Conservation (phyloP, 2,797 vertebrate species). For the Melanogrammus aeglefinus region DNA sequence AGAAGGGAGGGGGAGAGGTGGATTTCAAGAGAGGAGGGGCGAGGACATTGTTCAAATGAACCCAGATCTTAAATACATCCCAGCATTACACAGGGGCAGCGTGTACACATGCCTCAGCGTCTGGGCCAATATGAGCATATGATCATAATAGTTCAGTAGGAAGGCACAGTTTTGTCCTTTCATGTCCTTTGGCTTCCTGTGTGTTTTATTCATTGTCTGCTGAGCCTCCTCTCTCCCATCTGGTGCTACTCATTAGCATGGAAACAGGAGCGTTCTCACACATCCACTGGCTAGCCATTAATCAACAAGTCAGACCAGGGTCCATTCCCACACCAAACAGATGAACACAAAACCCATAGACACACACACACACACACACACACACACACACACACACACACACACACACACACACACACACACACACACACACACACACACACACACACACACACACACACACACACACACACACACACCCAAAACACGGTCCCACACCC, state of each 20-base stretch:
- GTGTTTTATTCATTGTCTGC: slow-evolving; percentile 71
- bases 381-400: slow-evolving; percentile 4
- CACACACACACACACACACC: slow-evolving; percentile 60
- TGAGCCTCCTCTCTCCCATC: slow-evolving; percentile 70
- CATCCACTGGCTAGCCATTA: slow-evolving; percentile 75
- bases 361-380: slow-evolving; percentile 35
- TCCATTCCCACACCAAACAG: slow-evolving; percentile 69
- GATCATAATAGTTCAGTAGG: slow-evolving; percentile 1
- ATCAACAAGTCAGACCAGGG: slow-evolving; percentile 74
- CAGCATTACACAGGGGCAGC: neutral
- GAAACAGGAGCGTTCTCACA: slow-evolving; percentile 75
- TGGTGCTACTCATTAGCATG: slow-evolving; percentile 74
- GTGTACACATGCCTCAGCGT: neutral
- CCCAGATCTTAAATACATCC: neutral
- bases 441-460: slow-evolving; percentile 7
- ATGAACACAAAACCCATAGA: slow-evolving; percentile 67
- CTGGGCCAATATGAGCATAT: neutral
- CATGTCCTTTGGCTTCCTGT: slow-evolving; percentile 57
- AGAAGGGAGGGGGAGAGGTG: neutral
- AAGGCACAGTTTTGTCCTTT: slow-evolving; percentile 31
- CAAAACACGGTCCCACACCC: slow-evolving; percentile 57
- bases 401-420: slow-evolving; percentile 8
- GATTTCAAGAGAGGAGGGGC: neutral
- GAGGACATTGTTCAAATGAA: neutral
- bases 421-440: slow-evolving; percentile 10